A percentile compares a stretch with the other conserved stretches of the same genome.
These are phyloP conservation scores for Thera obeliscata DNA, from an alignment of 2,888 invertebrate species.

Conservation along the genomic window DNA sequence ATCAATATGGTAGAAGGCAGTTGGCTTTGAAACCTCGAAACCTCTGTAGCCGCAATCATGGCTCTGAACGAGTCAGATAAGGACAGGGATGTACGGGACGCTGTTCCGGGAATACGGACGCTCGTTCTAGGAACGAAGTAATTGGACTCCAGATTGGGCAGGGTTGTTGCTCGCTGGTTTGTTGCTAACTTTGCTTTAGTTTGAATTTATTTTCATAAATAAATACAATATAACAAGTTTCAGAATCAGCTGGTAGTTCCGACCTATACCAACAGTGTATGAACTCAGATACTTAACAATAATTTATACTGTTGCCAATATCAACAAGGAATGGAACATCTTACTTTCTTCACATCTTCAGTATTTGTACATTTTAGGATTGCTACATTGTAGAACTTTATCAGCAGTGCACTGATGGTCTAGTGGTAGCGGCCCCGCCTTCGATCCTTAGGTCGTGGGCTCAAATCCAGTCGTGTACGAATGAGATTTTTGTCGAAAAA, in stretches of 20 bases:
- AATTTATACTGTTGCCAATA: no score
- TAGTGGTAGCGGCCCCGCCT: no score
- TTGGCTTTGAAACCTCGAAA: neutral
- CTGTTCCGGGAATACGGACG: constrained; percentile 17
- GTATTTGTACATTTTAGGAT: no score
- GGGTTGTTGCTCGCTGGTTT: constrained; percentile 15
- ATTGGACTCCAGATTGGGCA: constrained; percentile 17
- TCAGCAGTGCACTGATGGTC: no score
- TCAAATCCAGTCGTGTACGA: no score
- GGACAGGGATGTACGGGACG: constrained; percentile 13
- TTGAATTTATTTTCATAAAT: neutral
- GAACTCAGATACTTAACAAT: no score
- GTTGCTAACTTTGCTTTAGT: neutral
- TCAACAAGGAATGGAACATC: no score
- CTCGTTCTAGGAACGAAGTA: constrained; percentile 17
- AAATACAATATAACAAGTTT: neutral
- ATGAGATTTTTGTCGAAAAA: no score
- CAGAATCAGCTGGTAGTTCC: neutral
- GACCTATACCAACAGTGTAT: neutral
- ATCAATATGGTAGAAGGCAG: constrained; percentile 5
- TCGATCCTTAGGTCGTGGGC: no score
- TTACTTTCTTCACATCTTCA: no score
- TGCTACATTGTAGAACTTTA: no score
- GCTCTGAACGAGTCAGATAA: constrained; percentile 21
- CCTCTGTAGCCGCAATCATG: constrained; percentile 5